A percentile compares a stretch with the other conserved stretches of the same genome.
Evolutionary conservation across 2,797 vertebrate species (phyloP).

Genomic region (Loris lydekkerianus): DNA sequence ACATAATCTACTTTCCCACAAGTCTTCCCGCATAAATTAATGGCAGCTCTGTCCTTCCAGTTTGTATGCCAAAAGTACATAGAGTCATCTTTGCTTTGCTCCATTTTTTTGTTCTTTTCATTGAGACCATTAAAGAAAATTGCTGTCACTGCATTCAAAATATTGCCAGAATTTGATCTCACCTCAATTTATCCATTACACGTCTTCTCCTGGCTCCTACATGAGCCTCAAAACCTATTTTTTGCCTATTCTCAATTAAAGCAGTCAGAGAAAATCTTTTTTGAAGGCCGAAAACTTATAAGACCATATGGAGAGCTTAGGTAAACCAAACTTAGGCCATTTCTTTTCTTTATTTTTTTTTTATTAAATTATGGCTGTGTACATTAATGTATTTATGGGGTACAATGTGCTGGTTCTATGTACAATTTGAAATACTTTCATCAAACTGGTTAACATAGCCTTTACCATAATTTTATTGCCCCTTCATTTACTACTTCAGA

Average conservation of each 20-base stretch:
- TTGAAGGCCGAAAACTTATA: not conserved
- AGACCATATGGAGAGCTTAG: not conserved
- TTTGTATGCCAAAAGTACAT: not conserved
- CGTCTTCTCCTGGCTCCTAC: not conserved
- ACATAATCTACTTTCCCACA: not conserved
- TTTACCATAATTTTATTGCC: not conserved
- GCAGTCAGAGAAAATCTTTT: not conserved
- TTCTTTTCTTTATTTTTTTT: no score
- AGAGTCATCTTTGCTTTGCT: not conserved
- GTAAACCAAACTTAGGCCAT: not conserved
- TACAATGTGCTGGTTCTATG: no score
- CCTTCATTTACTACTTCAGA: not conserved
- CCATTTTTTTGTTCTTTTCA: not conserved
- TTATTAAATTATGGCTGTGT: no score
- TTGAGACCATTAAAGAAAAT: not conserved
- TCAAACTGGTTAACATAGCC: no score
- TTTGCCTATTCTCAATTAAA: conserved; percentile 29
- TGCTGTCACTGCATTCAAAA: not conserved
- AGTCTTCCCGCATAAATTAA: not conserved
- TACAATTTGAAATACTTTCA: no score
- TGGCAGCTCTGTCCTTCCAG: not conserved
- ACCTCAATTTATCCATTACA: not conserved
- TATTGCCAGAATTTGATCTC: not conserved
- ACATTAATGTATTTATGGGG: no score
- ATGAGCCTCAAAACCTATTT: not conserved